Evolutionary conservation across 2,888 invertebrate genomes (phyloP).

Genomic region (Autographa pulchrina): DNA sequence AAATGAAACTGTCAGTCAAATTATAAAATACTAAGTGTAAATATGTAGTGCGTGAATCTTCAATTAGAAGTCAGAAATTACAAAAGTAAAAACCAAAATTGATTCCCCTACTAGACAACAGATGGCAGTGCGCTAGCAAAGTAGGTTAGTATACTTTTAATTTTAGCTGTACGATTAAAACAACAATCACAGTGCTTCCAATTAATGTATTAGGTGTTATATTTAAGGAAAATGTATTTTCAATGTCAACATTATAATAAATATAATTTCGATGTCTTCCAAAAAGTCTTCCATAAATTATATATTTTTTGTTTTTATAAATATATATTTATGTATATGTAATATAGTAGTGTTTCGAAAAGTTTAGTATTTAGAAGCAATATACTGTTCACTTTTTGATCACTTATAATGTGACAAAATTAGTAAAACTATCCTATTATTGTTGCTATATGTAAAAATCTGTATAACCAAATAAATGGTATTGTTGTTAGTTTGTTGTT

Average conservation of each 20-base stretch:
- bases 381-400: conserved; percentile 75
- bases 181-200: conserved; percentile 67
- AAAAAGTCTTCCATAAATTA: conserved; percentile 67
- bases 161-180: conserved; percentile 40
- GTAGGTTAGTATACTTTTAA: conserved; percentile 28
- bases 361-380: conserved; percentile 75
- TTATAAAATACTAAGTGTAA: conserved; percentile 79
- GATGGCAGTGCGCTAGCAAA: conserved; percentile 56
- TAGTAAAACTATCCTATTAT: conserved; percentile 78
- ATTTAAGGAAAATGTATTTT: conserved; percentile 76
- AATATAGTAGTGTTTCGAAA: conserved; percentile 61
- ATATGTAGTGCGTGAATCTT: conserved; percentile 72
- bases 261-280: conserved; percentile 68
- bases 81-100: conserved; percentile 8
- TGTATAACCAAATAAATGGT: conserved; percentile 89
- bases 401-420: conserved; percentile 71
- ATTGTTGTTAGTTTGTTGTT: conserved; percentile 82
- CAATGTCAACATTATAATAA: conserved; percentile 77
- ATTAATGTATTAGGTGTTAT: conserved; percentile 38
- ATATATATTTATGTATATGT: conserved; percentile 41
- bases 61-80: conserved; percentile 25
- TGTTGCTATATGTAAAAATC: conserved; percentile 87
- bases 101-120: conserved; percentile 51
- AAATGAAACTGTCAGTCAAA: conserved; percentile 80
- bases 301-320: conserved; percentile 43